Percentiles rank a stretch among this genome's conserved stretches.
Evolutionary conservation across 1,140 invertebrate genomes (phyloP).

Genomic region (Daktulosphaira vitifoliae): DNA sequence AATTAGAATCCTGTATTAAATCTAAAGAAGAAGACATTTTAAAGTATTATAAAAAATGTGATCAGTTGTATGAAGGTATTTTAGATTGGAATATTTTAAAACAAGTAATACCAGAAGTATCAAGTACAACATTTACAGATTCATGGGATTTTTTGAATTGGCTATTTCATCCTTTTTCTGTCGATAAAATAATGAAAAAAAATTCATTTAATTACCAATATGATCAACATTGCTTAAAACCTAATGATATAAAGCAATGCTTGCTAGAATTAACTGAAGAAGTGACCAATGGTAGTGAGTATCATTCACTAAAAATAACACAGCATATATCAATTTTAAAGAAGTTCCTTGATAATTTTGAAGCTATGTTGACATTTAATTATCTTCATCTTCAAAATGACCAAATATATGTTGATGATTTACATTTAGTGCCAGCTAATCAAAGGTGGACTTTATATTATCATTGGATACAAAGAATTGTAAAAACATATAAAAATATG

Average conservation of each 20-base stretch:
- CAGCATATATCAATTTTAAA: conserved; percentile 43
- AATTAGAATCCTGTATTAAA: conserved; percentile 11
- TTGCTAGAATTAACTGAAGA: conserved; percentile 9
- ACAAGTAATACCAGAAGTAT: background rate
- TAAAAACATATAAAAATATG: conserved; percentile 8
- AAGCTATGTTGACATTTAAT: conserved; percentile 13
- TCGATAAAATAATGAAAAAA: conserved; percentile 4
- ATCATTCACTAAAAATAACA: conserved; percentile 25
- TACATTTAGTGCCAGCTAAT: conserved; percentile 19
- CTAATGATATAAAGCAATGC: conserved; percentile 3
- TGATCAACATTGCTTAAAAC: conserved; percentile 8
- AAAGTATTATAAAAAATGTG: conserved; percentile 13
- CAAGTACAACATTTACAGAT: conserved; percentile 3
- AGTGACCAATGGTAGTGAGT: conserved; percentile 18
- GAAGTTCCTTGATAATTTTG: conserved; percentile 23
- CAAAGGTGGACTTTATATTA: conserved; percentile 28
- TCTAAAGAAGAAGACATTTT: conserved; percentile 13
- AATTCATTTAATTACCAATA: background rate
- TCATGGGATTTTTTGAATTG: conserved; percentile 27
- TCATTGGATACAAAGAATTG: conserved; percentile 14
- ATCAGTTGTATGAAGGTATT: conserved; percentile 12
- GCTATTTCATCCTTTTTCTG: conserved; percentile 25
- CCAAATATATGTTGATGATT: background rate
- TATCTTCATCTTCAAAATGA: background rate
- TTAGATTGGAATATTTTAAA: conserved; percentile 23